Evolutionary conservation across 2,888 invertebrate genomes (phyloP), one percentile per base, ranked within the genome.

Genomic region (Incurvaria masculella): DNA sequence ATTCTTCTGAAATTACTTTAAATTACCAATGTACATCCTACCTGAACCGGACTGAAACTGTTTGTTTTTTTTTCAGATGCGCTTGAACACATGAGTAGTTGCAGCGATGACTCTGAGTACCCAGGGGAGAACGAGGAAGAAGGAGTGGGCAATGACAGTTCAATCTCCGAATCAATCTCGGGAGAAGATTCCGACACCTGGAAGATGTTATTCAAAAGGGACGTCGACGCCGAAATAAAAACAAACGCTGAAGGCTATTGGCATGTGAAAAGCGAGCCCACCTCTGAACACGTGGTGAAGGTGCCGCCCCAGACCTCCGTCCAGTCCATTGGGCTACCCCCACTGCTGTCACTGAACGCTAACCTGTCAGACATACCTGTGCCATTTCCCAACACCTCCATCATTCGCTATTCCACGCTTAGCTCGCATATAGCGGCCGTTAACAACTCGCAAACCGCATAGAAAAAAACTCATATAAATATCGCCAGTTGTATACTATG

Each of bases 351-450:
- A 2, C 56, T 75, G 0, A 72, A 73, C 52, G 68, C 64, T 42
- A 74, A 70, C 49, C 51, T 72, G 16, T 65, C 71, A 1, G 55
- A 62, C 5, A 68, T 75, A 49, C 74, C 74, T 1, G 68, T 75
- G 1, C 74, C 74, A 0, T 70, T 75, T 53, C 73, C 74, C 0
- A 75, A 75, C 48, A 68, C 70, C n/a, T 70, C 73, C 1, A 58
- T 75, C 5, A 64, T 75, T 1, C 68, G 67, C 54, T 75, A 75
- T 46, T 65, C 69, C 40, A 72, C 71, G 60, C 59, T 74, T 2
- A 72, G 68, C 51, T 70, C 73, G 2, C 53, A 73, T 14, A 44
- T 46, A 6, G 33, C 1, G 21, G 27, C 49, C 6, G 20, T 17
- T 42, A 20, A 21, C 16, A 16, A 19, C 17, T 17, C 41, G 4